A percentile compares a stretch with the other conserved stretches of the same genome.
Conservation (phyloP, 1,140 invertebrate genomes). For the Oncopodura yosiiana region DNA sequence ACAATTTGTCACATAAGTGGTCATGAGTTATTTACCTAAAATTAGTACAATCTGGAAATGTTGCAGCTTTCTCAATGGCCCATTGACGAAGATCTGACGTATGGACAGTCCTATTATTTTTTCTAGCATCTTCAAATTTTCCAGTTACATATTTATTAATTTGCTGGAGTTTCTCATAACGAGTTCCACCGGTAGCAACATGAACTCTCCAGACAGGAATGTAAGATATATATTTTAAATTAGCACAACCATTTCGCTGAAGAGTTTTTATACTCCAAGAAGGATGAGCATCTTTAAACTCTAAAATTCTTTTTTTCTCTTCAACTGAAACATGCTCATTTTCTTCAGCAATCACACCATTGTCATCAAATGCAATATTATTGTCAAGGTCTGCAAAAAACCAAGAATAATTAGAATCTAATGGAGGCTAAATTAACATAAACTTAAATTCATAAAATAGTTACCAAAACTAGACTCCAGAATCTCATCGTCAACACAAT, state of each 20-base stretch:
- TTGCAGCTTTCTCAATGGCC: constrained; percentile 1
- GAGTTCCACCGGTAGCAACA: constrained; percentile 3
- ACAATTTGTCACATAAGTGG: too few species aligned
- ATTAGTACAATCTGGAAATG: too few species aligned
- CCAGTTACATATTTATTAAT: not conserved
- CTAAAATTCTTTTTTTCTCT: constrained; percentile 7
- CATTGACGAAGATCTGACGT: not conserved
- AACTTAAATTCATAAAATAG: not conserved
- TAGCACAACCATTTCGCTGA: not conserved
- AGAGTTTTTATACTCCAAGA: constrained; percentile 1
- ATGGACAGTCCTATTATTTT: constrained; percentile 1
- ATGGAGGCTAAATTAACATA: not conserved
- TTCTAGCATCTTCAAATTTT: constrained; percentile 9
- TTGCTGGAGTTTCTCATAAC: constrained; percentile 6
- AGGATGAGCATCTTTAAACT: constrained; percentile 1
- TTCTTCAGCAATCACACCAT: not conserved
- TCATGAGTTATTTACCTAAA: too few species aligned
- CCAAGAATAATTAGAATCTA: not conserved
- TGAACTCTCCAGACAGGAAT: constrained; percentile 3
- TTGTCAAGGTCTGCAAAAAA: not conserved
- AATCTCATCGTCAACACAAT: not conserved
- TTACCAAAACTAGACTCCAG: not conserved
- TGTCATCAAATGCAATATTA: not conserved
- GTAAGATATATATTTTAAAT: not conserved
- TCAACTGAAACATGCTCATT: not conserved